Base-by-base conservation (phyloP, 2,888 invertebrate species). In the Hydrotaea diabolus region DNA sequence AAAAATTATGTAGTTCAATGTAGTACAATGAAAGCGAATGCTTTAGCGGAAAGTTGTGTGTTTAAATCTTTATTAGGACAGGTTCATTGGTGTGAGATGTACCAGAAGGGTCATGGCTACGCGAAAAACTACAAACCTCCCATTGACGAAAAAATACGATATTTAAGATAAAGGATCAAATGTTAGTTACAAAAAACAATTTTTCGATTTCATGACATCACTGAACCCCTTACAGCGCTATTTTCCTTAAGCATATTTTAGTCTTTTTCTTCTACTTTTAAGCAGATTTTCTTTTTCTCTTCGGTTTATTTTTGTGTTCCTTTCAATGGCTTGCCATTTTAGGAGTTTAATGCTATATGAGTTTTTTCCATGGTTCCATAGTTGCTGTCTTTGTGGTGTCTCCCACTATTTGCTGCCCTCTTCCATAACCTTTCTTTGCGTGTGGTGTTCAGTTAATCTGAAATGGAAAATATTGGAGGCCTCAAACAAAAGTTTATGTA, bases 401-500 rank as follows among this genome's bases (percentile, higher is more conserved):
- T 53, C 55, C 55, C 62, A n/a, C n/a, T n/a, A n/a, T n/a, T n/a
- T 31, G 31, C 31, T 31, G 26, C 17, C 73, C 75, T 76, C 53
- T n/a, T 39, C 57, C 19, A 9, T 8, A 31, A 72, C 53, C 3
- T 19, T 49, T 17, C 57, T 85, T 82, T 82, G 71, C 79, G 69
- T 49, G 15, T 49, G 1, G 17, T 77, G n/a, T 62, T 13, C 77
- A 62, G 72, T 74, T 78, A 86, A 77, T 81, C 79, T 79, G 21
- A 11, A 81, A 53, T 36, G 76, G 4, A 36, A 17, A 39, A 31
- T 78, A 59, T 75, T 36, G 80, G 73, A 81, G 77, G 83, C 76
- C 80, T 79, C 66, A 64, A 36, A 39, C 59, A 49, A 78, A 69
- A 78, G 39, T 59, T 23, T 53, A 23, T 26, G 57, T 82, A 72